phyloP scores from a whole-genome alignment of 2,797 vertebrate species.

The Catamblyrhynchus diadema region DNA sequence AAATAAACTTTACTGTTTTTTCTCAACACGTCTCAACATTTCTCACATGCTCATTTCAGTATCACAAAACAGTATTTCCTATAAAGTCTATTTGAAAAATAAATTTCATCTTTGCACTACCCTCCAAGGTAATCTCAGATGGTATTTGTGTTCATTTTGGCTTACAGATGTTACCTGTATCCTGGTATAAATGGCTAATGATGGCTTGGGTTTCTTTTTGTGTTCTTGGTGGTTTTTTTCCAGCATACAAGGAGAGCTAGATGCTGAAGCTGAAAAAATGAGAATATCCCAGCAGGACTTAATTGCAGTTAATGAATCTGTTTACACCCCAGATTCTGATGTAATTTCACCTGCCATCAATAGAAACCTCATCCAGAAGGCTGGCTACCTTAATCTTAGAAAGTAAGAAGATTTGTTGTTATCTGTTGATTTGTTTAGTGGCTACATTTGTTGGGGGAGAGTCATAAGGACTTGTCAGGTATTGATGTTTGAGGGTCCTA shows the following conservation, averaged over 20 bases:
- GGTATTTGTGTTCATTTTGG: background rate
- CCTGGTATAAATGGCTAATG: background rate
- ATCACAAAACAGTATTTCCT: background rate
- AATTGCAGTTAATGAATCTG: conserved; percentile 85
- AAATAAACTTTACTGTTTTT: background rate
- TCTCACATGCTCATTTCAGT: background rate
- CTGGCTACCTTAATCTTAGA: conserved; percentile 96
- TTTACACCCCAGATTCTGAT: conserved; percentile 92
- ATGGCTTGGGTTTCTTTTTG: background rate
- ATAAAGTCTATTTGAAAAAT: background rate
- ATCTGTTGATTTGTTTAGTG: background rate
- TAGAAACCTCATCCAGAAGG: conserved; percentile 94
- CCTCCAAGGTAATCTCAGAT: background rate
- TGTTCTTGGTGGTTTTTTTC: background rate
- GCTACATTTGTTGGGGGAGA: background rate
- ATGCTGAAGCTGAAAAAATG: conserved; percentile 90
- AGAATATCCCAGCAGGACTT: conserved; percentile 87
- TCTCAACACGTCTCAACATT: background rate
- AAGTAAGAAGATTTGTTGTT: conserved; percentile 79
- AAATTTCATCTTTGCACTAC: background rate
- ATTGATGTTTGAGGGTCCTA: background rate
- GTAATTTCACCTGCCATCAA: conserved; percentile 80
- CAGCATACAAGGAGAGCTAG: conserved; percentile 91
- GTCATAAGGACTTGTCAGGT: background rate
- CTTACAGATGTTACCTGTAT: background rate